Percentiles rank a stretch among this genome's conserved stretches.
phyloP scores from a whole-genome alignment of 2,113 vertebrate genomes.

The Chionomys nivalis region DNA sequence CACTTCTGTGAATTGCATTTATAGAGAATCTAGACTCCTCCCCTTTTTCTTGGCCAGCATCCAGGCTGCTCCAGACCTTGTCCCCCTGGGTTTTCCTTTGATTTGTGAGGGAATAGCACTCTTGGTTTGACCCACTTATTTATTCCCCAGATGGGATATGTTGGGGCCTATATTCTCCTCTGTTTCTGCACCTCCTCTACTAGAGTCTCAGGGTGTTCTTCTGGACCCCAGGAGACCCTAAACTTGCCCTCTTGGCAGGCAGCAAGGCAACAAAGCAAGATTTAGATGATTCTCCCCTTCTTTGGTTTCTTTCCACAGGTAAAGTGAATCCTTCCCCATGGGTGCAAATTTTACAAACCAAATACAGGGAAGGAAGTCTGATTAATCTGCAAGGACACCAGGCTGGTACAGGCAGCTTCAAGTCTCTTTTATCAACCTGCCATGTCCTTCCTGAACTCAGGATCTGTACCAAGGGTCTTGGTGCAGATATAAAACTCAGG shows the following conservation, averaged over 20 bases:
- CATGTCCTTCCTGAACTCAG: not conserved
- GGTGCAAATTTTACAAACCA: slow-evolving; percentile 17
- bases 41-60: not conserved
- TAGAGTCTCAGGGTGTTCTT: not conserved
- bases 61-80: not conserved
- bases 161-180: not conserved
- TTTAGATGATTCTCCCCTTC: no score
- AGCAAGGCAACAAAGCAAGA: not conserved
- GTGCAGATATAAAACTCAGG: no score
- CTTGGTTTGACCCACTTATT: slow-evolving; percentile 34
- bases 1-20: not conserved
- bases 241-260: not conserved
- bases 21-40: not conserved
- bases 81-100: slow-evolving; percentile 16
- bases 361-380: slow-evolving; percentile 37
- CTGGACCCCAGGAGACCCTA: not conserved
- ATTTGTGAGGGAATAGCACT: slow-evolving; percentile 31
- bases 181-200: not conserved
- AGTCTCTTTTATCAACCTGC: not conserved
- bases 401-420: not conserved
- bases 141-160: slow-evolving; percentile 40
- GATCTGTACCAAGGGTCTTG: not conserved
- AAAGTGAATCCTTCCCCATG: not conserved
- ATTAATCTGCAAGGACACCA: not conserved
- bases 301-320: not conserved